phyloP scores from a whole-genome alignment of 2,113 vertebrate species.

The Perca schrenkii region DNA sequence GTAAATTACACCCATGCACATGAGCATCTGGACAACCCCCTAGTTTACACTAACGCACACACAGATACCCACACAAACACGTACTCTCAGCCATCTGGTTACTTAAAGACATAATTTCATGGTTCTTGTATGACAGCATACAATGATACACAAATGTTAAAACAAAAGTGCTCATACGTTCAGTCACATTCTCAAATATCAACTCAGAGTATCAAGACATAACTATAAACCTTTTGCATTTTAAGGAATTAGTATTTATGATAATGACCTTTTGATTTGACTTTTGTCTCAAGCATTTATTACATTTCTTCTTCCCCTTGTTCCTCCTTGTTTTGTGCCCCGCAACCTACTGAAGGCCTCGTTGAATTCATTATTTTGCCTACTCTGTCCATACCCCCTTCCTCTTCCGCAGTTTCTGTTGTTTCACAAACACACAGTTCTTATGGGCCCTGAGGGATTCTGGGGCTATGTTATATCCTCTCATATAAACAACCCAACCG shows the following conservation, averaged over 20 bases:
- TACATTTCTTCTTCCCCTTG: neutral
- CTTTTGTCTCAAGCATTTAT: conserved; percentile 1
- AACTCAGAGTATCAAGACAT: neutral
- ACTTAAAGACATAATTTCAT: conserved; percentile 34
- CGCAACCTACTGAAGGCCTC: conserved; percentile 29
- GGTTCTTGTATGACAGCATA: conserved; percentile 29
- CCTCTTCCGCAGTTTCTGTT: conserved; percentile 64
- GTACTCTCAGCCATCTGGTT: conserved; percentile 60
- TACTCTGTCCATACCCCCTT: conserved; percentile 51
- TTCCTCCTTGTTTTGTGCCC: conserved; percentile 5
- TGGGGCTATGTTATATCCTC: conserved; percentile 74
- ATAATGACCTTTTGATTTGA: neutral
- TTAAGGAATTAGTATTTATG: neutral
- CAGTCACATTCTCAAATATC: neutral
- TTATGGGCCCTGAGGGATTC: conserved; percentile 69
- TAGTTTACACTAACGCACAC: too few species aligned
- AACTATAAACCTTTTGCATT: neutral
- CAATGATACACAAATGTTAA: conserved; percentile 16
- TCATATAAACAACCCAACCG: conserved; percentile 76
- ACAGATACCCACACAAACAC: too few species aligned
- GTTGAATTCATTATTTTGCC: conserved; percentile 50
- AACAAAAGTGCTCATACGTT: conserved; percentile 1
- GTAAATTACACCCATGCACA: too few species aligned
- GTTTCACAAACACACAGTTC: conserved; percentile 74
- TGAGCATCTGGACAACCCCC: too few species aligned